phyloP scores from a whole-genome alignment of 2,797 vertebrate genomes.

The Cirrhinus mrigala region DNA sequence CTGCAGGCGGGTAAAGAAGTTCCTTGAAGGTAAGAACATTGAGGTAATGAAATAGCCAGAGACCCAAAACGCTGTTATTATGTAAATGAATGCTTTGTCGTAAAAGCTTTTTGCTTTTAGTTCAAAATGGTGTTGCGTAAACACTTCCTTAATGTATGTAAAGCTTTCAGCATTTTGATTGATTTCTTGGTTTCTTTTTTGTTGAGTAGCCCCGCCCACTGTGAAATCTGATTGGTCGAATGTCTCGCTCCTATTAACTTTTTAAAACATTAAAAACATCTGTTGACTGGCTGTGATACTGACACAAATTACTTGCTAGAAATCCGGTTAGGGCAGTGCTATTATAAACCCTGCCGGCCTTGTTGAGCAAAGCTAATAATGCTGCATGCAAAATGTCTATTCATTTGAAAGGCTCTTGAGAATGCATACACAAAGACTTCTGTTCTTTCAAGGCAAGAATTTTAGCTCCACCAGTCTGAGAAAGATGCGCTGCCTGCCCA shows the following conservation, averaged over 20 bases:
- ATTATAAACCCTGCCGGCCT: neutral
- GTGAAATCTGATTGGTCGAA: neutral
- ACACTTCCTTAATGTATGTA: no score
- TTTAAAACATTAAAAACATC: constrained; percentile 12
- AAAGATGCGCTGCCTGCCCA: neutral
- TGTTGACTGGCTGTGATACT: neutral
- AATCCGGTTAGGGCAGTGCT: neutral
- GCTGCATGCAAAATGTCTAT: neutral
- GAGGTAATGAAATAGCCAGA: no score
- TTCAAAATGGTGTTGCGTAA: no score
- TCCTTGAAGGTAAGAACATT: no score
- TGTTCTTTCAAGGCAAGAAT: neutral
- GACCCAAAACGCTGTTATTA: no score
- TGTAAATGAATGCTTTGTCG: no score
- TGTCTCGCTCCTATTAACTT: neutral
- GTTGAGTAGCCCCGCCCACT: neutral
- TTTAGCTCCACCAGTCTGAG: constrained; percentile 1
- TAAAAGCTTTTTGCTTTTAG: no score
- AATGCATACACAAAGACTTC: neutral
- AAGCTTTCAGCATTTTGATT: no score
- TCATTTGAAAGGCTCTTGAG: constrained; percentile 7
- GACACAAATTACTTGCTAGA: neutral
- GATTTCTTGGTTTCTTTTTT: neutral
- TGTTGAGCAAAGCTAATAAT: neutral
- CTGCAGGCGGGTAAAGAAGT: no score